phyloP scores from a whole-genome alignment of 2,797 vertebrate species.

The Rhinogobio ventralis region DNA sequence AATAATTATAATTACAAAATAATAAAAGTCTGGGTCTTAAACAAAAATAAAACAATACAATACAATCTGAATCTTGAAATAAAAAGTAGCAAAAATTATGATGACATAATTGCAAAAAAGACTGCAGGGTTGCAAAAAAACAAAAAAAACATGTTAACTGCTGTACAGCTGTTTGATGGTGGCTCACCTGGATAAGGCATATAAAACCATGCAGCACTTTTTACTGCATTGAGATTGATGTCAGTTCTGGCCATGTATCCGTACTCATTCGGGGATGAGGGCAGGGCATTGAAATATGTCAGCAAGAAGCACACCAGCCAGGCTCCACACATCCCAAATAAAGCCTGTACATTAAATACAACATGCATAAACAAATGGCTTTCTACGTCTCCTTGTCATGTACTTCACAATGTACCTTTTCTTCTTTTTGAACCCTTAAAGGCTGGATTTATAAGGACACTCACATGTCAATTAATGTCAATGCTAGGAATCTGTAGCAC shows the following conservation, averaged over 20 bases:
- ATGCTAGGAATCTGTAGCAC: not conserved
- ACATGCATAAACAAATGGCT: not conserved
- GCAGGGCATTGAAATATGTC: slow-evolving; percentile 76
- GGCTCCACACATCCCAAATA: slow-evolving; percentile 82
- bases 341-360: slow-evolving; percentile 66
- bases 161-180: not conserved
- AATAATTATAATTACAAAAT: too few relatives aligned
- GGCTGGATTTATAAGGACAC: not conserved
- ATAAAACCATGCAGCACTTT: slow-evolving; percentile 79
- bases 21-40: too few relatives aligned
- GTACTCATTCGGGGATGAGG: slow-evolving; percentile 73
- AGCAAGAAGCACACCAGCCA: slow-evolving; percentile 83
- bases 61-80: too few relatives aligned
- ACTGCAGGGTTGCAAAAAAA: not conserved
- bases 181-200: slow-evolving; percentile 80
- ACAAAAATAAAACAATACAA: too few relatives aligned
- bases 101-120: too few relatives aligned
- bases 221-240: slow-evolving; percentile 76
- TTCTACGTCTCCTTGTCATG: not conserved
- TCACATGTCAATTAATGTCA: not conserved
- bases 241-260: slow-evolving; percentile 80
- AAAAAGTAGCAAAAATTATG: too few relatives aligned
- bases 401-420: not conserved
- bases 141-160: not conserved
- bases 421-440: not conserved